These are phyloP conservation scores for Procambarus clarkii DNA, from an alignment of 1,140 invertebrate species.

Conservation along the genomic window DNA sequence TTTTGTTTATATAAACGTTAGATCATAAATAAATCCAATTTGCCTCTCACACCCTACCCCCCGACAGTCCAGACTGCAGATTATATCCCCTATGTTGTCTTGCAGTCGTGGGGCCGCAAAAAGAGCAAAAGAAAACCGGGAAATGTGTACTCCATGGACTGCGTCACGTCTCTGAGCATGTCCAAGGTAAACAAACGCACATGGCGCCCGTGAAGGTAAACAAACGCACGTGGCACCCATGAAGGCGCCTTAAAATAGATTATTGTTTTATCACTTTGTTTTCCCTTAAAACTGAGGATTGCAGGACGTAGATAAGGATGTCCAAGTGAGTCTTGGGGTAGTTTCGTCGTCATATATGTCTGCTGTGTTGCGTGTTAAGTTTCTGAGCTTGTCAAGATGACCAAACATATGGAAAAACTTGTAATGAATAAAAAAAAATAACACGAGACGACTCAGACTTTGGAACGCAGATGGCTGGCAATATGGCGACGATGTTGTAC, in stretches of 20 bases:
- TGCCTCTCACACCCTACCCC: not conserved
- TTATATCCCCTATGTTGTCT: slow-evolving; percentile 9
- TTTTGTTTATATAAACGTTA: not conserved
- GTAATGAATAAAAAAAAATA: too few relatives aligned
- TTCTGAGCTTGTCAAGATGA: too few relatives aligned
- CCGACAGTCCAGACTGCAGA: not conserved
- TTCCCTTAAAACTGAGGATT: not conserved
- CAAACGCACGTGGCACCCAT: not conserved
- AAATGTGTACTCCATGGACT: slow-evolving; percentile 52
- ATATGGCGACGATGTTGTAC: too few relatives aligned
- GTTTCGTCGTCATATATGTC: too few relatives aligned
- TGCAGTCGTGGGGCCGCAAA: slow-evolving; percentile 31
- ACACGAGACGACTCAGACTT: too few relatives aligned
- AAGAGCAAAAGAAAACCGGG: slow-evolving; percentile 35
- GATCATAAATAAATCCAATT: too few relatives aligned
- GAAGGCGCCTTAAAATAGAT: not conserved
- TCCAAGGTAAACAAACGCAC: not conserved
- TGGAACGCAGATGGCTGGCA: too few relatives aligned
- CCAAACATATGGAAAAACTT: too few relatives aligned
- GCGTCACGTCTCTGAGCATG: slow-evolving; percentile 1
- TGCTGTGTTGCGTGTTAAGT: too few relatives aligned
- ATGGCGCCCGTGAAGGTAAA: too few relatives aligned
- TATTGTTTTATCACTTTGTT: not conserved
- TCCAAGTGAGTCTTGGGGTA: too few relatives aligned
- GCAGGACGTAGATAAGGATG: too few relatives aligned